Conservation (phyloP, 2,888 invertebrate species). For the Plemyria rubiginata region DNA sequence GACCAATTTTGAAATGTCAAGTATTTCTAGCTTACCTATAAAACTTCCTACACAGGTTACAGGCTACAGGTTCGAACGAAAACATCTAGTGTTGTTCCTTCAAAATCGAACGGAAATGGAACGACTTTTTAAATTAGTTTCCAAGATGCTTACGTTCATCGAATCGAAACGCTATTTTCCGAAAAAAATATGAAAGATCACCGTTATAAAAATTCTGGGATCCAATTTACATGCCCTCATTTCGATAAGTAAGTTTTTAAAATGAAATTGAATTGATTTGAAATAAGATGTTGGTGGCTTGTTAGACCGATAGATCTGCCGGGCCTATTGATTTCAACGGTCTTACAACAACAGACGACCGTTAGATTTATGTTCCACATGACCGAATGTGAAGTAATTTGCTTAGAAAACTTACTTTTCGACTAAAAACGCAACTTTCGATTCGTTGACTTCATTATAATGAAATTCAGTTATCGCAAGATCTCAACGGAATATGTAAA, state of each 20-base stretch:
- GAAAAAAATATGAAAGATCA: slow-evolving; percentile 21
- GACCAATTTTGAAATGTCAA: background rate
- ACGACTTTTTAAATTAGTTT: slow-evolving; percentile 1
- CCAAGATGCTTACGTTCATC: slow-evolving; percentile 1
- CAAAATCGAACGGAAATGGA: background rate
- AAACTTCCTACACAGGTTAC: too few species aligned
- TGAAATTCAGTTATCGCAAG: slow-evolving; percentile 72
- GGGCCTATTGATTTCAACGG: slow-evolving; percentile 51
- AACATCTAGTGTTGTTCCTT: background rate
- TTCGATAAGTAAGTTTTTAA: slow-evolving; percentile 20
- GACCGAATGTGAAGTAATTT: slow-evolving; percentile 58
- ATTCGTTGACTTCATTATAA: slow-evolving; percentile 71
- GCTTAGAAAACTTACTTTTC: slow-evolving; percentile 58
- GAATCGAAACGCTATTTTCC: slow-evolving; percentile 4
- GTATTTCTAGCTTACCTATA: background rate
- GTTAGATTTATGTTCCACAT: slow-evolving; percentile 71
- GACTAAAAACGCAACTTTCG: slow-evolving; percentile 68
- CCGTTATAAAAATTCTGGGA: slow-evolving; percentile 20
- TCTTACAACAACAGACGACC: slow-evolving; percentile 50
- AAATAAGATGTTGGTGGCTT: slow-evolving; percentile 29
- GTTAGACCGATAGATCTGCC: slow-evolving; percentile 18
- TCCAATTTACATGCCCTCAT: slow-evolving; percentile 23
- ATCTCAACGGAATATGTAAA: slow-evolving; percentile 75
- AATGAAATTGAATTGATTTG: slow-evolving; percentile 18
- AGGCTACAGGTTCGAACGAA: background rate